Base-by-base conservation (phyloP, 1,140 invertebrate species). In the Bursaphelenchus mucronatus region DNA sequence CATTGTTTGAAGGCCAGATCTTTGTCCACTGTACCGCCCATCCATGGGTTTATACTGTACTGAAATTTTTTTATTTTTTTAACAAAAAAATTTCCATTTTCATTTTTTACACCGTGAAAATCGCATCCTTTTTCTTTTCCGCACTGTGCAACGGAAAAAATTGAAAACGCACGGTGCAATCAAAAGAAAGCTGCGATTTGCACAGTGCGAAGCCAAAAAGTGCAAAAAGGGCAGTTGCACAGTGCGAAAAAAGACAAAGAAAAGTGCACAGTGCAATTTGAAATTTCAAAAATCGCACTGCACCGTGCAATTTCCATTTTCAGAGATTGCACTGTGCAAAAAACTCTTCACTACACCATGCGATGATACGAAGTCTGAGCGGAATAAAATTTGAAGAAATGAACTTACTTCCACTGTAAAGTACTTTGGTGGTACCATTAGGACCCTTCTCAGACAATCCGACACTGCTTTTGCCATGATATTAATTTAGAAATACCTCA, bases 41-140 rank as follows among this genome's bases (percentile, higher is more conserved):
- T 80, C 78, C 78, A 80, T 43, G 78, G 79, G 63, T 80, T 80
- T 46, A 80, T 80, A 11, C 66, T 30, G 52, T 80, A 80, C 70
- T 75, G 63, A 43, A 79, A 49, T 47, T 13, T n/a, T 15, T 15
- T 69, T 15, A 2, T 11, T 49, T 13, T 13, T 49, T 49, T n/a
- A n/a, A n/a, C n/a, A n/a, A 49, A 49, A 49, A 49, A 17, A 3
- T 49, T n/a, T 17, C 17, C 13, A n/a, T n/a, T 49, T 49, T 3
- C 1, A 13, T 17, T 30, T 30, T 30, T 30, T 30, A 5, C 30
- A 30, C 30, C 30, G 30, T 30, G 30, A 1, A 30, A 30, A 17
- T 49, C 13, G 46, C 17, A n/a, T 49, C 46, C 46, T 17, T 49
- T 30, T 30, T 5, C 1, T 30, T 30, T 30, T 30, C 30, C 30